Base-by-base conservation (phyloP, 1,140 invertebrate genomes). In the Sinella curviseta region DNA sequence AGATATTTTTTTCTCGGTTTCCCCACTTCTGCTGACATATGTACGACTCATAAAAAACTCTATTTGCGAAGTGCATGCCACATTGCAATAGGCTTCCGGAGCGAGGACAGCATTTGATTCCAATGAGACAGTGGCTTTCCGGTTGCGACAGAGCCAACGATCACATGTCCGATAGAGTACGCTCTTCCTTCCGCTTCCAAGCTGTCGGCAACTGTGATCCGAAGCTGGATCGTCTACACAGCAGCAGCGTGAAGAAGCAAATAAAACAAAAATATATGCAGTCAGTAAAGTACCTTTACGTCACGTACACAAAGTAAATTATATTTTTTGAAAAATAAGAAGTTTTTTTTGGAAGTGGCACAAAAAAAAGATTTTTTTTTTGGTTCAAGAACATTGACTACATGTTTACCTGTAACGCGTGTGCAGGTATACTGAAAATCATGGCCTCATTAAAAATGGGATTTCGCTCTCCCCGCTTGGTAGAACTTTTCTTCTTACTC, bases 361-460 rank as follows among this genome's bases (percentile, higher is more conserved):
- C n/a, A n/a, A n/a, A n/a, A n/a, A n/a, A n/a, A 48, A 48, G 4
- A 48, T 4, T 48, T 48, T 4, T 48, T 48, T 8, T 48, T 4
- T 17, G 4, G 39, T 48, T 4, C 17, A 8, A 48, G 4, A 48
- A 48, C 17, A 48, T 48, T 48, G 39, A 48, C 17, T 17, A n/a
- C 4, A 4, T 17, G 57, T 26, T 16, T 87, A 92, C 91, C 87
- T 91, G 90, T 78, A 92, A 84, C 67, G 89, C 86, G 79, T 92
- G 90, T 12, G 90, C 90, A 82, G 92, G 92, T 30, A 94, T 90
- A 80, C 89, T 92, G 85, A 94, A 94, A 81, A 93, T 94, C 88
- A 94, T 93, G 0, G 92, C 90, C 85, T 94, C 93, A 85, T 94
- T 94, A 86, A 93, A 94, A 67, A 93, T 93, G 0, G 92, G 92